Conservation (phyloP, 2,113 vertebrate genomes). For the Malaclemys terrapin region DNA sequence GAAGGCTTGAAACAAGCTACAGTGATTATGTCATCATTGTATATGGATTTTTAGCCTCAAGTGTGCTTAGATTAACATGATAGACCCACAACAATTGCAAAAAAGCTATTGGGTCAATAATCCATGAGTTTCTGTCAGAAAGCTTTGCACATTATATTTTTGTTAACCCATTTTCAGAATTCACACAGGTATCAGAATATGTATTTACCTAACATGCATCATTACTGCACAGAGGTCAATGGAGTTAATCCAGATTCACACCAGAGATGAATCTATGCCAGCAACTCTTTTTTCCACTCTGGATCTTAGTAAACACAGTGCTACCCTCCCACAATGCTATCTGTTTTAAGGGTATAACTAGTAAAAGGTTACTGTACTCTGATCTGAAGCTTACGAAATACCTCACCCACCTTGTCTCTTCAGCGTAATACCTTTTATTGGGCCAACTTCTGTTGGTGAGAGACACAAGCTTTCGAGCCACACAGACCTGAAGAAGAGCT, state of each 20-base stretch:
- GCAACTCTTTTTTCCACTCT: background rate
- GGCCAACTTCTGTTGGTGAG: background rate
- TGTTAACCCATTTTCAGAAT: background rate
- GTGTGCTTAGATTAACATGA: background rate
- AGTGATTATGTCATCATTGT: background rate
- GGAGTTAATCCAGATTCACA: slow-evolving; percentile 32
- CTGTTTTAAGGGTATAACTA: background rate
- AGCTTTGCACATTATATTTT: background rate
- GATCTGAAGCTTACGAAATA: background rate
- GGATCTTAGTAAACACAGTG: background rate
- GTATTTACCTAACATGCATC: background rate
- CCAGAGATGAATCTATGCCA: background rate
- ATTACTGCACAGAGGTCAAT: background rate
- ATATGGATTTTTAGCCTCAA: slow-evolving; percentile 37
- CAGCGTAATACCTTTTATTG: background rate
- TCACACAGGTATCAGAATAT: background rate
- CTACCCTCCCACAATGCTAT: background rate
- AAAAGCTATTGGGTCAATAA: background rate
- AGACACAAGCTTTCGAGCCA: background rate
- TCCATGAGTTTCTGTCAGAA: background rate
- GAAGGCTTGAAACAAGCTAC: background rate
- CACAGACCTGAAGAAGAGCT: background rate
- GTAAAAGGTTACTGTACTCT: background rate
- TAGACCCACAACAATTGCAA: background rate
- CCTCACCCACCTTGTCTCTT: background rate